Base-by-base conservation (phyloP, 1,140 invertebrate species). In the Sycophila sp. region DNA sequence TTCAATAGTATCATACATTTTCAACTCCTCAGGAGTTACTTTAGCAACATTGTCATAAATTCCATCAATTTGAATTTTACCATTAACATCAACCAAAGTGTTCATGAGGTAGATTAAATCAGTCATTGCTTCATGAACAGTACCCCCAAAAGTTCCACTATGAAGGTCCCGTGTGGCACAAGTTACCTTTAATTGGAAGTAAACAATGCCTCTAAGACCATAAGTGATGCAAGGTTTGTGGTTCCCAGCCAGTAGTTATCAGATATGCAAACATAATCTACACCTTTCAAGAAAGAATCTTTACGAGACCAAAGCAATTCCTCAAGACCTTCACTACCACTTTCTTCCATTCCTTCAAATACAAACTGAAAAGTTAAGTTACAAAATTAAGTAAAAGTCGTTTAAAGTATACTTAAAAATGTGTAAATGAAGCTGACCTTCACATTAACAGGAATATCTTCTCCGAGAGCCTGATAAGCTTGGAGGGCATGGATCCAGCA, bases 241-340 rank as follows among this genome's bases (percentile, higher is more conserved):
- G 93, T 99, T 7, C 98, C 98, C 19, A 99, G 84, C 98, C 98
- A 99, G 80, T 99, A 99, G 87, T 99, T 99, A 81, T 99, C 98
- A 45, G 97, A 98, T 78, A 99, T 99, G 82, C 97, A 99, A 32
- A 98, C 95, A 87, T 92, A 98, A 83, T 99, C 97, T 0, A 97
- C 91, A 81, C 91, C 89, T 64, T 91, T 88, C 15, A 99, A 88
- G 82, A 98, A 99, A 17, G 84, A 87, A 65, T 92, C 88, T 83
- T 96, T 96, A 72, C 89, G 87, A 4, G 90, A 81, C 72, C 90
- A 86, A 1, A 99, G 86, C 15, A 98, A 83, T 3, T 96, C 93
- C 83, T 99, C 96, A 11, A 99, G 86, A 30, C 98, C 98, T 85
- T 96, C 94, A 71, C 96, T 98, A 7, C 98, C 97, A 78, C 91